Evolutionary conservation across 2,888 invertebrate species (phyloP).

Genomic region (Gandaritis pyraliata): DNA sequence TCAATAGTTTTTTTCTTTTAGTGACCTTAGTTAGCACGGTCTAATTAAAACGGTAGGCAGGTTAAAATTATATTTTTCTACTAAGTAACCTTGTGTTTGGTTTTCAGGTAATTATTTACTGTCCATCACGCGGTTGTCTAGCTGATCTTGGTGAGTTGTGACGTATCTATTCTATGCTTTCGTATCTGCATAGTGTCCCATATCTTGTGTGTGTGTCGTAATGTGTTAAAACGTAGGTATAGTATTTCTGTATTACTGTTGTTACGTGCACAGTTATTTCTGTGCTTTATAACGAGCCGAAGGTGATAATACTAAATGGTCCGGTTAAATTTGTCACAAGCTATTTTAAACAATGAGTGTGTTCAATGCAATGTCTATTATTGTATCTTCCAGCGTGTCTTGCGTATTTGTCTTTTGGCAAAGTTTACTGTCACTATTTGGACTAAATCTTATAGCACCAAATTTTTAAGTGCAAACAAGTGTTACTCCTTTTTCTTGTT

Average conservation of each 20-base stretch:
- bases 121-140: conserved; percentile 41
- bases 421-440: conserved; percentile 12
- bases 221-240: conserved; percentile 62
- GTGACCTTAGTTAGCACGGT: conserved; percentile 73
- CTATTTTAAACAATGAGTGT: conserved; percentile 70
- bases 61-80: conserved; percentile 51
- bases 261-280: conserved; percentile 69
- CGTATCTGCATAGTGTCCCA: conserved; percentile 49
- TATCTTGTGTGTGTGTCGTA: conserved; percentile 59
- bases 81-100: conserved; percentile 59
- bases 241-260: conserved; percentile 62
- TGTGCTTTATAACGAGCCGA: conserved; percentile 73
- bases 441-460: conserved; percentile 2
- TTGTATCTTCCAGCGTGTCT: conserved; percentile 28
- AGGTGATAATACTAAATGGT: conserved; percentile 75
- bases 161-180: conserved; percentile 31
- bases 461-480: background rate
- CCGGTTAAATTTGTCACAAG: conserved; percentile 72
- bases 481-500: background rate
- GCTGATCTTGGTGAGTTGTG: conserved; percentile 38
- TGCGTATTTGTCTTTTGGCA: conserved; percentile 24
- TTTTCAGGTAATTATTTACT: conserved; percentile 72
- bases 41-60: conserved; percentile 70
- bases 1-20: conserved; percentile 71
- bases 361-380: conserved; percentile 67